Percentiles rank a stretch among this genome's conserved stretches.
Evolutionary conservation across 2,888 invertebrate species (phyloP).

Genomic region (Campoplex nolae): DNA sequence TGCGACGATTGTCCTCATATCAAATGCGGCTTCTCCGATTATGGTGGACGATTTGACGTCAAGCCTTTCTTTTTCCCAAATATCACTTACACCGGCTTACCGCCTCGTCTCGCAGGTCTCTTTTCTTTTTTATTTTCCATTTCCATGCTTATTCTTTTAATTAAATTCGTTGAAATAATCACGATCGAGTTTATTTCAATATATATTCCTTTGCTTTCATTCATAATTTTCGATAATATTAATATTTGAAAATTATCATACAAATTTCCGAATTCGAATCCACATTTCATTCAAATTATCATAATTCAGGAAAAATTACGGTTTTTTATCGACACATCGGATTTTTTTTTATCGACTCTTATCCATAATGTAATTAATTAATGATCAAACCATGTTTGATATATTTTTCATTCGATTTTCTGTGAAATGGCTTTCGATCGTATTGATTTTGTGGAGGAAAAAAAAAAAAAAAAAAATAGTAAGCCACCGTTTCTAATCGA

Average conservation of each 20-base stretch:
- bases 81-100: constrained; percentile 77
- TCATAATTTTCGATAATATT: not conserved
- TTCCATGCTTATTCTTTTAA: not conserved
- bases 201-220: not conserved
- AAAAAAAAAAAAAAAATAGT: too few species aligned
- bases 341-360: too few species aligned
- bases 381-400: not conserved
- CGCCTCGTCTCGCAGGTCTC: constrained; percentile 73
- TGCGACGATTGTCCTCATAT: constrained; percentile 88
- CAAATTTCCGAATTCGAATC: too few species aligned
- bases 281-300: too few species aligned
- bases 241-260: not conserved
- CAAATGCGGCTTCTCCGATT: constrained; percentile 81
- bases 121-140: constrained; percentile 8
- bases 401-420: not conserved
- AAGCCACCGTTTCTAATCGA: too few species aligned
- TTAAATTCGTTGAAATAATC: not conserved
- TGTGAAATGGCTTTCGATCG: too few species aligned
- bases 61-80: constrained; percentile 74
- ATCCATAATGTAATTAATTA: not conserved
- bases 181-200: not conserved
- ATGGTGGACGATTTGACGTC: constrained; percentile 77
- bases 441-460: too few species aligned
- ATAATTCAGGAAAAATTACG: not conserved
- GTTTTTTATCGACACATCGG: not conserved